A percentile compares a stretch with the other conserved stretches of the same genome.
Conservation (phyloP, 2,113 vertebrate genomes). For the Uria lomvia region DNA sequence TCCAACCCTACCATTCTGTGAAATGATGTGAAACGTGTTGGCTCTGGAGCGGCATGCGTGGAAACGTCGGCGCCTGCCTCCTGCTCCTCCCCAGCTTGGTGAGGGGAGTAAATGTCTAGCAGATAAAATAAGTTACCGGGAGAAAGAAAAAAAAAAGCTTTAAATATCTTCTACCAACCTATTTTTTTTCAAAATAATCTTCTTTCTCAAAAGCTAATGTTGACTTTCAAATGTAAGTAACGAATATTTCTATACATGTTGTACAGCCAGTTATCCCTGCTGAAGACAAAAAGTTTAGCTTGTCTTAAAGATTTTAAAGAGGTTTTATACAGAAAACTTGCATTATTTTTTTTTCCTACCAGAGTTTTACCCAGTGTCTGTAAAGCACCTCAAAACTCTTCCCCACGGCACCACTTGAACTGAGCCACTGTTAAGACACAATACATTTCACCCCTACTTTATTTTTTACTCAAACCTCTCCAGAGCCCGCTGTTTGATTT, state of each 20-base stretch:
- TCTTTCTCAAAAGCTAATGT: background rate
- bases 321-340: background rate
- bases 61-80: background rate
- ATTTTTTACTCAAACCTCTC: background rate
- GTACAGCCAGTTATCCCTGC: background rate
- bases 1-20: too few species aligned
- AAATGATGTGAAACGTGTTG: rapidly evolving
- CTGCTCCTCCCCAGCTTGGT: background rate
- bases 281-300: background rate
- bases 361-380: background rate
- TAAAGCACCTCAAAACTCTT: background rate
- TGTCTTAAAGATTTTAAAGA: background rate
- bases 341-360: background rate
- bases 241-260: rapidly evolving
- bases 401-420: background rate
- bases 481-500: background rate
- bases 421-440: background rate
- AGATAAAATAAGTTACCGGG: background rate
- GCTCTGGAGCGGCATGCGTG: rapidly evolving
- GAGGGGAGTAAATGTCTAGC: background rate
- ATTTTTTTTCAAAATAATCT: background rate
- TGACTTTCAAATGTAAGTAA: background rate
- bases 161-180: background rate
- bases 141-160: background rate
- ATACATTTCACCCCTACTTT: background rate